Evolutionary conservation across 2,113 vertebrate genomes (phyloP).

Genomic region (Grus americana): DNA sequence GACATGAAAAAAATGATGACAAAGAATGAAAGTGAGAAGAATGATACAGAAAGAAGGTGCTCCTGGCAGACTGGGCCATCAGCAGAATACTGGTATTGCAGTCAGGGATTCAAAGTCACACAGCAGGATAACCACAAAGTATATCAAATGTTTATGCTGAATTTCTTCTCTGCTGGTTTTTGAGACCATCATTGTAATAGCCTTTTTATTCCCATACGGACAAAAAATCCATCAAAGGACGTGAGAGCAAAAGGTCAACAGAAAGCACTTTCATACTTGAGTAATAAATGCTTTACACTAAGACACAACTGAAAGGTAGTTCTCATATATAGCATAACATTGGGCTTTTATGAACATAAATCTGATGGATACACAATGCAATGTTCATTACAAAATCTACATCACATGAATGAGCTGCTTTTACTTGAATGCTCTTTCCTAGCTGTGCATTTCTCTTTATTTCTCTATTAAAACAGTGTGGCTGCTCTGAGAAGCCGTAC

Average conservation of each 20-base stretch:
- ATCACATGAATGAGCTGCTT: not conserved
- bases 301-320: not conserved
- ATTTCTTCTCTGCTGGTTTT: not conserved
- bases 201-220: not conserved
- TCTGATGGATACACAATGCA: not conserved
- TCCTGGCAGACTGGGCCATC: not conserved
- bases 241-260: not conserved
- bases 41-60: not conserved
- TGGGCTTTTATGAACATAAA: not conserved
- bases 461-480: not conserved
- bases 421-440: not conserved
- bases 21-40: not conserved
- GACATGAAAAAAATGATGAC: not conserved
- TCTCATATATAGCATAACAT: not conserved
- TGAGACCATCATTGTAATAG: not conserved
- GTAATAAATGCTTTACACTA: rapidly evolving
- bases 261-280: not conserved
- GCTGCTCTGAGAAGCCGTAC: not conserved
- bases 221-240: not conserved
- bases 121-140: not conserved
- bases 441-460: not conserved
- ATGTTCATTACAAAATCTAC: not conserved
- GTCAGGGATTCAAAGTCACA: not conserved
- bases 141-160: not conserved
- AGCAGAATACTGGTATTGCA: not conserved